Percentiles rank a stretch among this genome's conserved stretches.
Conservation (phyloP, 37 sponge, comb jelly and placozoan species). For the Ianthella basta region DNA sequence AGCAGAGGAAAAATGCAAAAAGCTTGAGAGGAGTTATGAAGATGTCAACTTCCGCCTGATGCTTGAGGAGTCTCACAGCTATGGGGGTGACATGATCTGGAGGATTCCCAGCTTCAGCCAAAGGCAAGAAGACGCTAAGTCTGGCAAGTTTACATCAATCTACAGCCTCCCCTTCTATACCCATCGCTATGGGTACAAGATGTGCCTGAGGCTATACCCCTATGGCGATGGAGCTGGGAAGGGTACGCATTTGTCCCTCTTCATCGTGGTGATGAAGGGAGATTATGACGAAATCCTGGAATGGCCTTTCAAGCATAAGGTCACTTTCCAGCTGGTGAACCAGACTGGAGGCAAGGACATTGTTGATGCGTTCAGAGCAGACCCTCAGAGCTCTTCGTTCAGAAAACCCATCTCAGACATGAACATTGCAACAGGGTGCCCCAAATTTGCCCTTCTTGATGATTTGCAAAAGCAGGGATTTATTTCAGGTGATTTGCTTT, state of each 20-base stretch:
- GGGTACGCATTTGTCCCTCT: conserved; percentile 71
- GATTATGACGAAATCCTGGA: conserved; percentile 84
- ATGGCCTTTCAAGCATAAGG: conserved; percentile 81
- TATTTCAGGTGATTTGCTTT: conserved; percentile 70
- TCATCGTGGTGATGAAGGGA: conserved; percentile 79
- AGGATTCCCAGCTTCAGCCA: conserved; percentile 74
- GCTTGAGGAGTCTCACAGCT: conserved; percentile 66
- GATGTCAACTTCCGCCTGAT: conserved; percentile 77
- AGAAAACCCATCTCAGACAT: conserved; percentile 75
- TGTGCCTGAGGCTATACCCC: conserved; percentile 83
- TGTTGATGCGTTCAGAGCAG: conserved; percentile 80
- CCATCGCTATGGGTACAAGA: conserved; percentile 82
- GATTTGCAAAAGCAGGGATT: conserved; percentile 58
- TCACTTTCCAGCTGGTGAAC: conserved; percentile 78
- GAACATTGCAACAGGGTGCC: conserved; percentile 81
- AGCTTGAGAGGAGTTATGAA: conserved; percentile 47
- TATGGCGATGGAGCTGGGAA: conserved; percentile 83
- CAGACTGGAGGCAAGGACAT: conserved; percentile 59
- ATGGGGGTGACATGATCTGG: conserved; percentile 78
- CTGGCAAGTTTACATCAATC: conserved; percentile 76
- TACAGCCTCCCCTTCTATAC: conserved; percentile 82
- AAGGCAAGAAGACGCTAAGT: conserved; percentile 66
- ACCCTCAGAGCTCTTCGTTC: conserved; percentile 77
- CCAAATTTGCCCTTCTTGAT: conserved; percentile 54
- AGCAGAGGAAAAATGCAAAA: conserved; percentile 52